Evolutionary conservation across 2,113 vertebrate genomes (phyloP).

Genomic region (Zeus faber): DNA sequence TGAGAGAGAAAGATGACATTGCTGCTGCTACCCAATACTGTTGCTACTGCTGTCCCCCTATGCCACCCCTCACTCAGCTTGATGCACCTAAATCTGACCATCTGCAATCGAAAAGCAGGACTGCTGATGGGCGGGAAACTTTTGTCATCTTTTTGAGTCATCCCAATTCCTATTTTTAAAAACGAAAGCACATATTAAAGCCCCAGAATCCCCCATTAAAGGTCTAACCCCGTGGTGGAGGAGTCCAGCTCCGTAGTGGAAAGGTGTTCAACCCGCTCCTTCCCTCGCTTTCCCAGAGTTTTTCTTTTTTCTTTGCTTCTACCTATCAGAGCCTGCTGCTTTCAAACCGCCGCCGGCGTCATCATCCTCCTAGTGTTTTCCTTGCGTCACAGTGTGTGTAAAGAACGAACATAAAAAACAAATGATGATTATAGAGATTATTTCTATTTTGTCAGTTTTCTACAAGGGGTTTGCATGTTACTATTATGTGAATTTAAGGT

Average conservation of each 20-base stretch:
- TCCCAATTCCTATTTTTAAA: not conserved
- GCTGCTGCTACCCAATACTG: slow-evolving; percentile 60
- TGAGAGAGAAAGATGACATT: slow-evolving; percentile 57
- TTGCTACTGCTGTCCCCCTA: slow-evolving; percentile 55
- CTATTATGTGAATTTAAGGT: slow-evolving; percentile 77
- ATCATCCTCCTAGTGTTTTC: slow-evolving; percentile 12
- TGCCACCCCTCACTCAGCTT: slow-evolving; percentile 14
- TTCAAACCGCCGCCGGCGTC: not conserved
- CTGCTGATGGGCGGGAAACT: not conserved
- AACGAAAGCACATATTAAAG: not conserved
- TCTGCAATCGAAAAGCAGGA: slow-evolving; percentile 21
- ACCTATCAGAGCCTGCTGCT: slow-evolving; percentile 40
- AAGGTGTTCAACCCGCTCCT: not conserved
- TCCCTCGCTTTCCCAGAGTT: slow-evolving; percentile 19
- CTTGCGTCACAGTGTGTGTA: slow-evolving; percentile 6
- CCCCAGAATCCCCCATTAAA: not conserved
- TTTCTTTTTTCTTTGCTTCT: slow-evolving; percentile 29
- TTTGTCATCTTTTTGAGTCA: slow-evolving; percentile 3
- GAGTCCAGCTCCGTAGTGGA: not conserved
- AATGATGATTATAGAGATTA: slow-evolving; percentile 52
- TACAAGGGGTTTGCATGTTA: slow-evolving; percentile 79
- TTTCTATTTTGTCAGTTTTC: slow-evolving; percentile 54
- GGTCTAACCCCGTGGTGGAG: no score
- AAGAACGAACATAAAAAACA: no score
- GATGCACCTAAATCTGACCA: slow-evolving; percentile 13